Evolutionary conservation across 2,888 invertebrate genomes (phyloP), one percentile per base, ranked within the genome.

Genomic region (Euplagia quadripunctaria): DNA sequence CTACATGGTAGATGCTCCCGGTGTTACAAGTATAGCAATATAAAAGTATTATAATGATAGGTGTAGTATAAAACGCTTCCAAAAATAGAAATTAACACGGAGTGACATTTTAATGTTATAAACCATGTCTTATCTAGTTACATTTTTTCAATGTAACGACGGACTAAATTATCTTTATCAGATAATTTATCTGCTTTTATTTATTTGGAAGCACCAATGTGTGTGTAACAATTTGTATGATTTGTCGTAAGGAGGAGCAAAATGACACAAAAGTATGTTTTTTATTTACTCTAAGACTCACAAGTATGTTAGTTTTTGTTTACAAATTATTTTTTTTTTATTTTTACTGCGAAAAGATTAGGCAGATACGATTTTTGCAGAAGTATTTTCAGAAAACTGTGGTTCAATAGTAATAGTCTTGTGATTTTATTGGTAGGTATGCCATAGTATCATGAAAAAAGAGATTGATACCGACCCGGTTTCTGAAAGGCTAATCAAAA

Each of bases 161-260:
- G 79, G 82, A 80, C 86, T 88, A 88, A 89, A 89, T 92, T 89
- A 92, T 91, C 88, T 90, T 91, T 93, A 94, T 94, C 94, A 88
- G 83, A 84, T 86, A 87, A 90, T 93, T 91, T 92, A 94, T 93
- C 92, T 90, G 88, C 81, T 90, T 90, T 91, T 91, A 92, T 93
- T 88, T 84, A 72, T 84, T 80, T 79, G 42, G 79, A 82, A 83
- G 85, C 82, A 80, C 79, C 85, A 83, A 83, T 82, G 76, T 78
- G 75, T 61, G 75, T 78, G 78, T 85, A 86, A 87, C 87, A 88
- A 89, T 89, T 89, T 86, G 81, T 88, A 88, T 91, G 89, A 91
- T 91, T 90, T 90, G 87, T 84, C 81, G 84, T 83, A 79, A 77
- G 75, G 20, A 46, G 17, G 49, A 49, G 51, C 64, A 55, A 20